These are phyloP conservation scores for Boulengeromyrus knoepffleri DNA, from an alignment of 2,113 vertebrate genomes.

Conservation along the genomic window DNA sequence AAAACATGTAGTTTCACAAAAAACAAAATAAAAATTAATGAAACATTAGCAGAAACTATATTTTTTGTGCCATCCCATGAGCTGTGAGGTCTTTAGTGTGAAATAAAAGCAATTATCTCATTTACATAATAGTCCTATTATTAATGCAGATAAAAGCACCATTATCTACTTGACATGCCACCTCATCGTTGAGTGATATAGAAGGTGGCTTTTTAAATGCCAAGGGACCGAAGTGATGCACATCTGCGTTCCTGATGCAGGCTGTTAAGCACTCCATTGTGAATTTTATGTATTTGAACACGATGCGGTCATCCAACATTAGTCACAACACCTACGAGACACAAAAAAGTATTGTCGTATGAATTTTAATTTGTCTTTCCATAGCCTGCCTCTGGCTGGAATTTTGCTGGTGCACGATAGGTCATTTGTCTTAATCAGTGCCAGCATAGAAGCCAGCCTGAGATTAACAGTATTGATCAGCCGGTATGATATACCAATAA, in stretches of 20 bases:
- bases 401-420: background rate
- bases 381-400: background rate
- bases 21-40: background rate
- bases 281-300: constrained; percentile 14
- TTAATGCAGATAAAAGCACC: constrained; percentile 34
- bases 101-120: constrained; percentile 39
- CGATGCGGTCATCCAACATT: background rate
- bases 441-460: background rate
- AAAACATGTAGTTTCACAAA: background rate
- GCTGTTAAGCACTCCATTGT: constrained; percentile 16
- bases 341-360: background rate
- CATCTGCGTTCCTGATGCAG: constrained; percentile 14
- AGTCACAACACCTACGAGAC: background rate
- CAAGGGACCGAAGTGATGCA: constrained; percentile 16
- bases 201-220: constrained; percentile 15
- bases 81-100: constrained; percentile 30
- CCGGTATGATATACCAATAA: background rate
- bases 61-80: background rate
- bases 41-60: background rate
- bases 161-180: constrained; percentile 35
- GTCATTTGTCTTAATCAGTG: background rate
- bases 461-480: background rate
- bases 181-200: constrained; percentile 28
- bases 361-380: background rate
- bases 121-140: constrained; percentile 40